Evolutionary conservation across 1,140 invertebrate genomes (phyloP), one percentile per base, ranked within the genome.

Genomic region (Semibalanus balanoides): DNA sequence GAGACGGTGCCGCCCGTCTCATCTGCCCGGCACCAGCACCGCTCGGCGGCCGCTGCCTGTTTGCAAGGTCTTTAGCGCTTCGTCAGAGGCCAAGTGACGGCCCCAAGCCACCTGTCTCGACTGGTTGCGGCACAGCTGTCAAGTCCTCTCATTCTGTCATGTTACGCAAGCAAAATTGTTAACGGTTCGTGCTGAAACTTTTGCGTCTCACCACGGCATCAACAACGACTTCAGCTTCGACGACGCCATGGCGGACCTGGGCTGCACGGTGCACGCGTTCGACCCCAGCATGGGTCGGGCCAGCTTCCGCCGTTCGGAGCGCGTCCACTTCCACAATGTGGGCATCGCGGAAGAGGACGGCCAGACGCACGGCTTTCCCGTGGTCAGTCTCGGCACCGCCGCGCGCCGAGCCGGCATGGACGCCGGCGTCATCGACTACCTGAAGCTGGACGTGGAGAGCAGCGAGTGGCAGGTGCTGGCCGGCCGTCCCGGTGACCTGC

Each of bases 161-260:
- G n/a, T n/a, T n/a, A n/a, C n/a, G n/a, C n/a, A n/a, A n/a, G n/a
- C n/a, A n/a, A n/a, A n/a, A n/a, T n/a, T n/a, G n/a, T n/a, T n/a
- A n/a, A n/a, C n/a, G n/a, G n/a, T n/a, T n/a, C n/a, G n/a, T n/a
- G n/a, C n/a, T n/a, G n/a, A n/a, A n/a, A n/a, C n/a, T n/a, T n/a
- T n/a, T n/a, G n/a, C n/a, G n/a, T n/a, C n/a, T n/a, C n/a, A n/a
- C n/a, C n/a, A n/a, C n/a, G 74, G 74, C 0, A 75, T 75, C 31
- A 31, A 75, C 25, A 75, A 75, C 14, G 74, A 75, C 69, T 75
- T 75, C 74, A 75, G 74, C 31, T 75, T 75, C 22, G 74, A 75
- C 30, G 29, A 30, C 28, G n/a, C 19, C n/a, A 75, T 75, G 74
- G 17, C 29, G 1, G 74, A 75, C 22, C 69, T 75, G 27, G 74